Conservation (phyloP, 2,113 vertebrate genomes). For the Petroica traversi region DNA sequence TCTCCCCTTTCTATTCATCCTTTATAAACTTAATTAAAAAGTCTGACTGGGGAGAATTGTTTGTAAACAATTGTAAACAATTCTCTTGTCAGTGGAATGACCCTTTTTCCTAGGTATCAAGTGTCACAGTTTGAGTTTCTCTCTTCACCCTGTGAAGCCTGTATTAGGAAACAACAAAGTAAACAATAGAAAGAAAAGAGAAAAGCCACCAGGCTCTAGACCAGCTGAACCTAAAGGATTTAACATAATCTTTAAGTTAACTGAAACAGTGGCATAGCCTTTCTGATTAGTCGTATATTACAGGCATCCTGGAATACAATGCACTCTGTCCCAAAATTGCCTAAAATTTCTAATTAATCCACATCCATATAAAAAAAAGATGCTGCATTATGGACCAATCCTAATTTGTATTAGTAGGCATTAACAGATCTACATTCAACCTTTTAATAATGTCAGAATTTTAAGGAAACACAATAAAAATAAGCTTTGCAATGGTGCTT, state of each 20-base stretch:
- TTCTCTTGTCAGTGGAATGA: background rate
- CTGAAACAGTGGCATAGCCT: background rate
- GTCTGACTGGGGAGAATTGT: background rate
- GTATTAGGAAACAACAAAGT: background rate
- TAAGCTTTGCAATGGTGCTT: background rate
- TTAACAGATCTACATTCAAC: background rate
- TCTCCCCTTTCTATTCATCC: background rate
- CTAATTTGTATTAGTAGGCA: background rate
- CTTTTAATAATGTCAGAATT: background rate
- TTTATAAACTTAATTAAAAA: background rate
- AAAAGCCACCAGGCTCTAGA: background rate
- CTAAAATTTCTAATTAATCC: background rate
- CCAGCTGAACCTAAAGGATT: background rate
- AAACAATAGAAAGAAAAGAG: constrained; percentile 5
- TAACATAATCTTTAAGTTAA: background rate
- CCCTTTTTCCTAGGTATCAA: background rate
- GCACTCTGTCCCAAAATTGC: background rate
- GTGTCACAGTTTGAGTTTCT: constrained; percentile 17
- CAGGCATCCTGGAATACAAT: background rate
- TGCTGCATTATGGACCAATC: background rate
- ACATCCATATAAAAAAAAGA: background rate
- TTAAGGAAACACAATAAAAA: background rate
- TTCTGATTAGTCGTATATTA: background rate
- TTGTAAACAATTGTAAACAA: constrained; percentile 23
- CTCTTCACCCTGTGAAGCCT: background rate